phyloP scores from a whole-genome alignment of 2,113 vertebrate species.

The Pygoscelis adeliae region DNA sequence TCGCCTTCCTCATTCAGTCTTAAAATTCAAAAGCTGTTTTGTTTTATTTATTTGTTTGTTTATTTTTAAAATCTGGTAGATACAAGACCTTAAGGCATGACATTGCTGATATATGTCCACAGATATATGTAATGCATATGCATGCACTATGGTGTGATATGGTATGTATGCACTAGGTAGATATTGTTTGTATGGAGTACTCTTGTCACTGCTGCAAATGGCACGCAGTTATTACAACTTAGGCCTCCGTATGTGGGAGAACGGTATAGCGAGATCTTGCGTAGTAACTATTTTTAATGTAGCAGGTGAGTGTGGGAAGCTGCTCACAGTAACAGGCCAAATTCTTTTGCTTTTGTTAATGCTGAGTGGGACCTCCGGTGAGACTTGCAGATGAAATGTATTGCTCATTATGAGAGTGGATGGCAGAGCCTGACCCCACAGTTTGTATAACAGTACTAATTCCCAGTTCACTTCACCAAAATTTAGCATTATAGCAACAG shows the following conservation, averaged over 20 bases:
- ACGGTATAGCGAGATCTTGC: constrained; percentile 30
- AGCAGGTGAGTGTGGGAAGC: constrained; percentile 67
- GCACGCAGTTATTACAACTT: neutral
- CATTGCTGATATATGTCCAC: neutral
- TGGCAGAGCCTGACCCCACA: neutral
- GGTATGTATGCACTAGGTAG: neutral
- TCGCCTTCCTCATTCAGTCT: neutral
- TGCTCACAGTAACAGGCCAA: constrained; percentile 5
- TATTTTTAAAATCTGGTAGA: neutral
- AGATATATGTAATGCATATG: neutral
- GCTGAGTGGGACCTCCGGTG: constrained; percentile 29
- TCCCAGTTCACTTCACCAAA: neutral
- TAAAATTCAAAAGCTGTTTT: neutral
- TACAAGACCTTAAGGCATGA: neutral
- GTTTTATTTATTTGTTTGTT: neutral
- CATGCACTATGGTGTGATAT: rapidly evolving
- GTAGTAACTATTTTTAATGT: constrained; percentile 38
- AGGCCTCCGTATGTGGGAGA: neutral
- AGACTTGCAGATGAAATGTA: neutral
- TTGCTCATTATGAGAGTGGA: constrained; percentile 12
- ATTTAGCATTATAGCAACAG: neutral
- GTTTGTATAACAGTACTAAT: neutral
- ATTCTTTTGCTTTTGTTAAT: constrained; percentile 52
- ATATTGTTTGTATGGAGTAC: neutral
- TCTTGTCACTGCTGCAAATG: neutral